Percentiles rank a stretch among this genome's conserved stretches.
Conservation (phyloP, 2,888 invertebrate genomes). For the Tachystola acroxantha region DNA sequence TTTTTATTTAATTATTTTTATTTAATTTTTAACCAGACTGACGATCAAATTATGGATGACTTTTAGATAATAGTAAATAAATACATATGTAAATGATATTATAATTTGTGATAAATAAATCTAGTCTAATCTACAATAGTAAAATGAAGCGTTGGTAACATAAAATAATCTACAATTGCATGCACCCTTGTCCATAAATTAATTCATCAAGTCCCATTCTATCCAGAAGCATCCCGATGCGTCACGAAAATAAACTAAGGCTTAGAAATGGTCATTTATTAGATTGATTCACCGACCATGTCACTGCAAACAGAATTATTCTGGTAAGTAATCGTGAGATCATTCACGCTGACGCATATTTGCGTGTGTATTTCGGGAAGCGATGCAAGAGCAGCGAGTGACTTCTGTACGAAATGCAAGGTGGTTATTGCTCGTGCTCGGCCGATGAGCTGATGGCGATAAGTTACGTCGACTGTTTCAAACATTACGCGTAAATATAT, state of each 20-base stretch:
- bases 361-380: constrained; percentile 35
- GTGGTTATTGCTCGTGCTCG: constrained; percentile 1
- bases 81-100: too few species aligned
- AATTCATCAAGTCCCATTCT: not conserved
- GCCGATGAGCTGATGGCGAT: not conserved
- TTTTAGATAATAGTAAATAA: too few species aligned
- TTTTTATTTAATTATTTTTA: too few species aligned
- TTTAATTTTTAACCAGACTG: too few species aligned
- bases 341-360: constrained; percentile 48
- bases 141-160: too few species aligned
- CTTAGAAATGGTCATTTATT: constrained; percentile 2
- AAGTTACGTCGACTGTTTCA: too few species aligned
- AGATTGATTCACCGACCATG: constrained; percentile 34
- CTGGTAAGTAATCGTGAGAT: constrained; percentile 34
- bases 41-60: too few species aligned
- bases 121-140: too few species aligned
- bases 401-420: constrained; percentile 4
- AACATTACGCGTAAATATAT: too few species aligned
- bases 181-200: too few species aligned
- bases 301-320: constrained; percentile 29
- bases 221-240: not conserved
- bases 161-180: too few species aligned
- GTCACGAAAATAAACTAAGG: not conserved
- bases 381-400: constrained; percentile 37
- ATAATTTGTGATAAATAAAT: too few species aligned